Evolutionary conservation across 2,888 invertebrate species (phyloP).

Genomic region (Nasonia oneida): DNA sequence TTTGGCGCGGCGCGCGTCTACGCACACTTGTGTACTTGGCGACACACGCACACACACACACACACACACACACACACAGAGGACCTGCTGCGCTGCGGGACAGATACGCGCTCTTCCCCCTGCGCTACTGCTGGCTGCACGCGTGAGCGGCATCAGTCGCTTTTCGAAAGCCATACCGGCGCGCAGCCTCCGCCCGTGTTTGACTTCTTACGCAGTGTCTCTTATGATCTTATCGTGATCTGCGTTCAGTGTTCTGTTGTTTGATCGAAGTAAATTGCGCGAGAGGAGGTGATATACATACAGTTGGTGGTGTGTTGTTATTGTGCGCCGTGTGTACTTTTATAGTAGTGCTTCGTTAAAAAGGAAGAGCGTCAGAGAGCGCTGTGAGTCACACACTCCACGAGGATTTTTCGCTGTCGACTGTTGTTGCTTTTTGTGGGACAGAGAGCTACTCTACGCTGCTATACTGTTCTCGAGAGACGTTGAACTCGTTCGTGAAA

Average conservation of each 20-base stretch:
- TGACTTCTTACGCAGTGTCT: neutral
- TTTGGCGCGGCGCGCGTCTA: neutral
- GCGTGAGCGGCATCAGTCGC: conserved; percentile 2
- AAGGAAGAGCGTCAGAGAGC: conserved; percentile 6
- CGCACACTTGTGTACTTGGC: conserved; percentile 6
- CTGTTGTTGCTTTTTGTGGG: conserved; percentile 7
- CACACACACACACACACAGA: neutral
- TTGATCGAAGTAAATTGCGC: neutral
- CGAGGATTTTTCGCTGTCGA: conserved; percentile 7
- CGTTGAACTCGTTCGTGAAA: conserved; percentile 12
- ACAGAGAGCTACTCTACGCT: neutral
- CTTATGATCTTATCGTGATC: too few relatives aligned
- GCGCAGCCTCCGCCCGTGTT: conserved; percentile 26
- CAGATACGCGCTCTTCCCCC: neutral
- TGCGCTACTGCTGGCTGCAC: neutral
- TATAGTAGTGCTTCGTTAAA: conserved; percentile 7
- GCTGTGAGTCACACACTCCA: neutral
- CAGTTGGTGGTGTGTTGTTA: neutral
- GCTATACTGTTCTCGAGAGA: neutral
- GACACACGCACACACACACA: neutral
- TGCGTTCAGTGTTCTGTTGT: too few relatives aligned
- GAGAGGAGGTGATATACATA: neutral
- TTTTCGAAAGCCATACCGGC: neutral
- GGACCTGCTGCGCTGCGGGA: neutral
- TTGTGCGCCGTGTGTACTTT: neutral